A percentile compares a stretch with the other conserved stretches of the same genome.
These are phyloP conservation scores for Dreissena rostriformis DNA, from an alignment of 1,140 invertebrate species.

Conservation along the genomic window DNA sequence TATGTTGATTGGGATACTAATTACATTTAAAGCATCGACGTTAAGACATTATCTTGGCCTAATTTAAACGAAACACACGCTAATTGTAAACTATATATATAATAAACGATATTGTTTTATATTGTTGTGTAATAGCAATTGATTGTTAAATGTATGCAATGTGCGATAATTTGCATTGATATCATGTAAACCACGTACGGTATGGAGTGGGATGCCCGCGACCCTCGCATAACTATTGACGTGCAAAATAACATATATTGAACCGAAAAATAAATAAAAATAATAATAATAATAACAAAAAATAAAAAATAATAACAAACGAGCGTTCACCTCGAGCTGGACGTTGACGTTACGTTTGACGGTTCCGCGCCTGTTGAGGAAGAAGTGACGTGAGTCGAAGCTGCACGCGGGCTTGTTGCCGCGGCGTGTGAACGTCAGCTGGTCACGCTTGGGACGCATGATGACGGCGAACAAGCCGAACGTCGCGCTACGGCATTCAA, in stretches of 20 bases:
- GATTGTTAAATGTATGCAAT: no score
- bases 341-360: conserved; percentile 54
- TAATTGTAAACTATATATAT: no score
- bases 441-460: conserved; percentile 62
- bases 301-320: not conserved
- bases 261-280: not conserved
- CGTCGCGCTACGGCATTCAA: conserved; percentile 51
- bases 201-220: no score
- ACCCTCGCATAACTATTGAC: no score
- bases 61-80: not conserved
- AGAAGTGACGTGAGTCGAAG: conserved; percentile 64
- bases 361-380: conserved; percentile 56
- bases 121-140: no score
- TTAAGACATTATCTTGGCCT: not conserved
- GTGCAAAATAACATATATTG: not conserved
- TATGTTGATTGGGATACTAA: not conserved
- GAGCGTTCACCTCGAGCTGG: conserved; percentile 58
- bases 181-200: no score
- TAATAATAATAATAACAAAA: no score
- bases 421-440: conserved; percentile 53
- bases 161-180: no score
- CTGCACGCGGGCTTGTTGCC: conserved; percentile 65
- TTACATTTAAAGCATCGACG: not conserved
- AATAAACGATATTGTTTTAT: no score
- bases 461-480: conserved; percentile 65